These are phyloP conservation scores for Apodemia zela DNA, from an alignment of 2,888 invertebrate genomes.

Conservation along the genomic window DNA sequence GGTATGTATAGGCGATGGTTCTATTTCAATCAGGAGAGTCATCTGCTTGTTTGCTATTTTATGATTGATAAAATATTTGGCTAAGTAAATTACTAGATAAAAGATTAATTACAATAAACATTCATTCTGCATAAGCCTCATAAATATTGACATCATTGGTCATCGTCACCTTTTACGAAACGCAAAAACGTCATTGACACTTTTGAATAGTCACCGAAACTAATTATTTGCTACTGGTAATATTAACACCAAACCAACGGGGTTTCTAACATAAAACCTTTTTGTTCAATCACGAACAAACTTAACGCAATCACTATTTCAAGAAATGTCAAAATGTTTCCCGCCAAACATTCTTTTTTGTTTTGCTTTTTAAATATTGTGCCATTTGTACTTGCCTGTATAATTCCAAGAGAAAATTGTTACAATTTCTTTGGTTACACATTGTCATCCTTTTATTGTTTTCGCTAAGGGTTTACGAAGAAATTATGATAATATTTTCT, in stretches of 20 bases:
- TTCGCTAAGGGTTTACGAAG: constrained; percentile 21
- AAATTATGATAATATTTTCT: constrained; percentile 20
- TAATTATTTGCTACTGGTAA: constrained; percentile 75
- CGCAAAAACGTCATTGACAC: constrained; percentile 66
- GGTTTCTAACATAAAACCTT: constrained; percentile 50
- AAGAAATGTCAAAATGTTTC: constrained; percentile 66
- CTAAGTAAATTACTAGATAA: no score
- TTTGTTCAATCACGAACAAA: constrained; percentile 61
- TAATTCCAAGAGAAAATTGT: constrained; percentile 50
- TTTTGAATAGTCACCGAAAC: constrained; percentile 65
- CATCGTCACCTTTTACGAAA: constrained; percentile 42
- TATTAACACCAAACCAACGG: constrained; percentile 53
- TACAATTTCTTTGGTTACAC: constrained; percentile 54
- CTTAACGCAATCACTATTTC: constrained; percentile 53
- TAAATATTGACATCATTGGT: constrained; percentile 25
- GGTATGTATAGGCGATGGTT: no score
- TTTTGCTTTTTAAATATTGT: constrained; percentile 23
- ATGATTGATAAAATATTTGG: no score
- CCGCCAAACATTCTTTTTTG: constrained; percentile 46
- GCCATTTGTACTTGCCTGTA: background rate
- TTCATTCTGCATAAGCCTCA: constrained; percentile 2
- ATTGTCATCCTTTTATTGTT: constrained; percentile 23
- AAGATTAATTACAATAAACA: no score
- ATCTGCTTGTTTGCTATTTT: no score
- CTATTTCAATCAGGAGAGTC: no score